Percentiles rank a stretch among this genome's conserved stretches.
These are phyloP conservation scores for Brachionichthys hirsutus DNA, from an alignment of 2,113 vertebrate species.

Conservation along the genomic window DNA sequence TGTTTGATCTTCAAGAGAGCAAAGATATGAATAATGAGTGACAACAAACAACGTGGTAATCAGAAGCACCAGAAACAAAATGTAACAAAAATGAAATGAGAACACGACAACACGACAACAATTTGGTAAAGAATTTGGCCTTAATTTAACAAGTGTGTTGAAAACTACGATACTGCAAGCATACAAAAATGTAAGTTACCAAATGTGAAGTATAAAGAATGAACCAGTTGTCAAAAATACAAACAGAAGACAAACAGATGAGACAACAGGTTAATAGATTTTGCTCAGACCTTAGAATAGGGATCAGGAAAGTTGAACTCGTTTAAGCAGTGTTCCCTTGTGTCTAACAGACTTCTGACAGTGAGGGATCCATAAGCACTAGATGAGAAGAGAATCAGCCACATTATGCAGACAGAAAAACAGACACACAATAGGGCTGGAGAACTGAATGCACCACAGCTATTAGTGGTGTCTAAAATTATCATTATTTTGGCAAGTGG, in stretches of 20 bases:
- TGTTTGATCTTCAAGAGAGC: slow-evolving; percentile 87
- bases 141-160: not conserved
- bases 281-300: slow-evolving; percentile 89
- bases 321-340: slow-evolving; percentile 95
- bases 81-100: not conserved
- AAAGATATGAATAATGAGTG: not conserved
- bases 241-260: slow-evolving; percentile 16
- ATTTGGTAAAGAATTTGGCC: not conserved
- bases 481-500: no score
- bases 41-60: no score
- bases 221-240: not conserved
- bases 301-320: slow-evolving; percentile 99
- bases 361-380: slow-evolving; percentile 97
- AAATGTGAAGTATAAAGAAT: not conserved
- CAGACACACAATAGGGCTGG: not conserved
- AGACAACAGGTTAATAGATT: slow-evolving; percentile 35
- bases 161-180: not conserved
- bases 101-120: not conserved
- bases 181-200: not conserved
- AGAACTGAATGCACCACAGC: no score
- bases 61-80: no score
- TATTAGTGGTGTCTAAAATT: no score
- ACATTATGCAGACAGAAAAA: slow-evolving; percentile 57
- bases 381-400: slow-evolving; percentile 61
- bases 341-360: slow-evolving; percentile 96